A percentile compares a stretch with the other conserved stretches of the same genome.
Conservation (phyloP, 2,113 vertebrate species). For the Hassar affinis region DNA sequence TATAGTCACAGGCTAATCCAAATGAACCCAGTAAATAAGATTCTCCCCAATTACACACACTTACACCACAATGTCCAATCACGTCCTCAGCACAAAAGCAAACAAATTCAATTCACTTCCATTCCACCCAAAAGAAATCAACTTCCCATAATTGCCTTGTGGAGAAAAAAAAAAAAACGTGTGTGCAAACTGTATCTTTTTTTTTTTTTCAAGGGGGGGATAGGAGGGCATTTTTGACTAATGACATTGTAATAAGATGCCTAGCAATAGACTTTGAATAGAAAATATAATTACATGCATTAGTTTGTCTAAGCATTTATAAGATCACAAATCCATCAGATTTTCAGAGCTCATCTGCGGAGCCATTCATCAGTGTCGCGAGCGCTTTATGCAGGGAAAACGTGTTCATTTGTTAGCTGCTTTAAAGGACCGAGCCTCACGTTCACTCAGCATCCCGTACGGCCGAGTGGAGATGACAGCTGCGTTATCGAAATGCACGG, state of each 20-base stretch:
- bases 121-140: slow-evolving; percentile 90
- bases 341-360: slow-evolving; percentile 97
- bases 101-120: slow-evolving; percentile 87
- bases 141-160: slow-evolving; percentile 84
- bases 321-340: slow-evolving; percentile 99
- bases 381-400: slow-evolving; percentile 83
- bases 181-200: slow-evolving; percentile 85
- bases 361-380: slow-evolving; percentile 97
- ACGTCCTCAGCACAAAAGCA: slow-evolving; percentile 75
- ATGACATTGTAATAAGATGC: slow-evolving; percentile 99
- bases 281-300: slow-evolving; percentile 99
- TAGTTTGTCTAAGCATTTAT: slow-evolving; percentile 98
- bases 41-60: slow-evolving; percentile 69
- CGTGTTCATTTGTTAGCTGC: slow-evolving; percentile 81
- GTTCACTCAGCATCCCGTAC: slow-evolving; percentile 69
- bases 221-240: slow-evolving; percentile 85
- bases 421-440: slow-evolving; percentile 76
- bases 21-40: slow-evolving; percentile 62
- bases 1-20: slow-evolving; percentile 52
- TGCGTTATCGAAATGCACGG: slow-evolving; percentile 66
- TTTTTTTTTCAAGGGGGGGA: not conserved
- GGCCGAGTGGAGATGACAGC: slow-evolving; percentile 74
- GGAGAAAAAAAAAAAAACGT: slow-evolving; percentile 18
- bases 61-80: slow-evolving; percentile 80
- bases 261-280: slow-evolving; percentile 94